A percentile compares a stretch with the other conserved stretches of the same genome.
phyloP scores from a whole-genome alignment of 2,797 vertebrate genomes.

The Neoniphon sammara region DNA sequence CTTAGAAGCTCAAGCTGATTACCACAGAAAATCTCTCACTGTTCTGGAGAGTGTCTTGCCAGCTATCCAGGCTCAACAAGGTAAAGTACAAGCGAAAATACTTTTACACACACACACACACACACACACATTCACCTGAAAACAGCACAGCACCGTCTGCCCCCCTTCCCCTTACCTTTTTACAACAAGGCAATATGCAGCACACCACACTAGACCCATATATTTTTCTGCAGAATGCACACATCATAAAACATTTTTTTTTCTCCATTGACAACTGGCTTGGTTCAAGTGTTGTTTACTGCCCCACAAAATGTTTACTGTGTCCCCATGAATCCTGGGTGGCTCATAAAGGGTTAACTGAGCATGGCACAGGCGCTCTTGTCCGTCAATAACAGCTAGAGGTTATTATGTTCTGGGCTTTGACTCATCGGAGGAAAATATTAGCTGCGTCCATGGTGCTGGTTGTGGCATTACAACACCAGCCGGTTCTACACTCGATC shows the following conservation, averaged over 20 bases:
- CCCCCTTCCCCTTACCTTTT: background rate
- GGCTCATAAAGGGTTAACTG: background rate
- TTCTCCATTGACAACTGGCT: background rate
- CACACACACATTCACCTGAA: constrained; percentile 57
- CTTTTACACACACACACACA: constrained; percentile 54
- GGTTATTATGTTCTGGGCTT: background rate
- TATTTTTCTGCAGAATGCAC: constrained; percentile 1
- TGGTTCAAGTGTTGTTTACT: constrained; percentile 30
- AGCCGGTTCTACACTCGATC: no score
- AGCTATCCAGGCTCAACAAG: constrained; percentile 97
- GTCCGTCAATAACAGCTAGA: background rate
- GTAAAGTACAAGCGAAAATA: constrained; percentile 80
- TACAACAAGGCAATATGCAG: constrained; percentile 6
- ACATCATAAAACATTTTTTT: no score
- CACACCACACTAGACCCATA: background rate
- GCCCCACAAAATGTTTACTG: background rate
- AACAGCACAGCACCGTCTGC: background rate
- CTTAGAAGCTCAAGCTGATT: constrained; percentile 99
- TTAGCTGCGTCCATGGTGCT: background rate
- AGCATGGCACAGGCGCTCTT: constrained; percentile 3
- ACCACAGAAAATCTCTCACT: constrained; percentile 98
- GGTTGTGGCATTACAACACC: background rate
- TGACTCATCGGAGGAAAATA: constrained; percentile 1
- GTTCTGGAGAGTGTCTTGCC: constrained; percentile 96
- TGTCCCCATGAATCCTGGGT: no score